Percentiles rank a stretch among this genome's conserved stretches.
These are phyloP conservation scores for Quadroppia sp. DNA, from an alignment of 2,888 invertebrate genomes.

Conservation along the genomic window DNA sequence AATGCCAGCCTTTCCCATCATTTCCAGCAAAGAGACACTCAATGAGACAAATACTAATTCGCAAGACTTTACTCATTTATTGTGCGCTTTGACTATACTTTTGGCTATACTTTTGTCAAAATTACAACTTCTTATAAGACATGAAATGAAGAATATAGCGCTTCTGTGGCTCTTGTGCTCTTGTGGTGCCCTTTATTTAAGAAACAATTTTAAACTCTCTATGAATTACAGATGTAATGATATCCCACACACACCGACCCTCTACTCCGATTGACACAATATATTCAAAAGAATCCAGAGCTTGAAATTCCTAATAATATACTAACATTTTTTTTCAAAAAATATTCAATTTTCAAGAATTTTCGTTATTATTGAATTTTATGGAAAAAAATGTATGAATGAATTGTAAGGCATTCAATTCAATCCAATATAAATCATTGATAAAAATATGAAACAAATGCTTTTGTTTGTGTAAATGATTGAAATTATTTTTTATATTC, in stretches of 20 bases:
- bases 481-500: too few relatives aligned
- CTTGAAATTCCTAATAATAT: neutral
- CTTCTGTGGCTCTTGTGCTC: neutral
- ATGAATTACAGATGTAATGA: slow-evolving; percentile 24
- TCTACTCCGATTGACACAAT: neutral
- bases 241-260: slow-evolving; percentile 7
- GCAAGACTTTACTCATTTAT: slow-evolving; percentile 29
- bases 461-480: too few relatives aligned
- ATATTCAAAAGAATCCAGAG: neutral
- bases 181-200: neutral
- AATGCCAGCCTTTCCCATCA: slow-evolving; percentile 32
- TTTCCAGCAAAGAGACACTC: slow-evolving; percentile 8
- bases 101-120: neutral
- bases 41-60: slow-evolving; percentile 34
- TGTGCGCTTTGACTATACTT: slow-evolving; percentile 1
- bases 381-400: neutral
- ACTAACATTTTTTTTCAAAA: neutral
- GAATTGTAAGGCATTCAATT: too few relatives aligned
- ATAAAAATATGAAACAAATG: too few relatives aligned
- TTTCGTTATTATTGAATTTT: neutral
- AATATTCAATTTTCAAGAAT: neutral
- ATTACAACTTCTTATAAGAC: neutral
- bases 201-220: slow-evolving; percentile 15
- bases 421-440: too few relatives aligned
- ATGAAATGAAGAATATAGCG: neutral